A percentile compares a stretch with the other conserved stretches of the same genome.
These are phyloP conservation scores for Maconellicoccus hirsutus DNA, from an alignment of 1,140 invertebrate genomes.

Conservation along the genomic window DNA sequence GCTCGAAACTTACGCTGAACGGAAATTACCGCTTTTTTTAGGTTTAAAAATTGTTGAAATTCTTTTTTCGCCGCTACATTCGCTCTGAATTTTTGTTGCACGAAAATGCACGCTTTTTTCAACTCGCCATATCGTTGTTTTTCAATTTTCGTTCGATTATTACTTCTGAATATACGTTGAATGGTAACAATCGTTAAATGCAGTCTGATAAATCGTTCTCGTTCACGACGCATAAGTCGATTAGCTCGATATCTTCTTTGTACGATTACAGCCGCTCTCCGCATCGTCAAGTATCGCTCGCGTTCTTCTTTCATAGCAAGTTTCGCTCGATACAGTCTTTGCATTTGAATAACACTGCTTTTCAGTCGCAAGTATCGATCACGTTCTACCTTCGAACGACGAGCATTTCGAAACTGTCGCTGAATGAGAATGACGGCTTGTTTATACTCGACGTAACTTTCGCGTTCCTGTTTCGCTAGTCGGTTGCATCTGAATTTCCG, in stretches of 20 bases:
- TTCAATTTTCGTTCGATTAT: conserved; percentile 24
- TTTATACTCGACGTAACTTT: conserved; percentile 33
- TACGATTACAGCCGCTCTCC: conserved; percentile 33
- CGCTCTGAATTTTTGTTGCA: neutral
- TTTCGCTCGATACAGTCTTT: conserved; percentile 37
- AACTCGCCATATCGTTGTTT: conserved; percentile 31
- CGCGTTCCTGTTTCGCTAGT: conserved; percentile 32
- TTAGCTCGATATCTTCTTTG: conserved; percentile 35
- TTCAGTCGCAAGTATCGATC: conserved; percentile 35
- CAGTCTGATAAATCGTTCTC: conserved; percentile 30
- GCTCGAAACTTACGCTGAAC: conserved; percentile 33
- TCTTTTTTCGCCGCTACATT: conserved; percentile 24
- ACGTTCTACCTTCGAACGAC: conserved; percentile 35
- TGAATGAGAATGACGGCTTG: conserved; percentile 36
- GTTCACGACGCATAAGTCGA: conserved; percentile 31
- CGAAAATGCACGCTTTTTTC: conserved; percentile 24
- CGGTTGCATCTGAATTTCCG: conserved; percentile 33
- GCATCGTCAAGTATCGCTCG: conserved; percentile 35
- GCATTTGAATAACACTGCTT: conserved; percentile 36
- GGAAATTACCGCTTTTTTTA: conserved; percentile 26
- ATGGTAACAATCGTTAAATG: conserved; percentile 41
- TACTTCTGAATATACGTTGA: conserved; percentile 40
- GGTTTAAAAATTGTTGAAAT: conserved; percentile 31
- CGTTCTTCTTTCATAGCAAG: conserved; percentile 34
- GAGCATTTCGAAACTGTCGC: conserved; percentile 36